These are phyloP conservation scores for Mesitornis unicolor DNA, from an alignment of 2,113 vertebrate genomes.

Conservation along the genomic window DNA sequence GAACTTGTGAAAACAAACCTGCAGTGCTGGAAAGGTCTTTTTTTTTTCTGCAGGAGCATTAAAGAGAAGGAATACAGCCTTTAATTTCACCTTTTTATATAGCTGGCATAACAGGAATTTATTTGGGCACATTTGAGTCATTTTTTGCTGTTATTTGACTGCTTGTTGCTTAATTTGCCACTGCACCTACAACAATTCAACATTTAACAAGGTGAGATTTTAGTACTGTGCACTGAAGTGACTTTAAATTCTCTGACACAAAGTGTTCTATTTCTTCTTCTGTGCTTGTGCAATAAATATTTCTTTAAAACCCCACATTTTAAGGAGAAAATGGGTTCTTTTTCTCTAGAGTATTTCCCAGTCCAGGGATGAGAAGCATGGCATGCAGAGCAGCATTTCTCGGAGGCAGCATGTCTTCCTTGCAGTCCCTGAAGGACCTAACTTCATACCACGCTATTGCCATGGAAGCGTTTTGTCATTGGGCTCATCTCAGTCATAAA, in stretches of 20 bases:
- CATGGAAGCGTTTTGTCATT: not conserved
- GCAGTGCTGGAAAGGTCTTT: not conserved
- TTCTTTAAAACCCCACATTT: not conserved
- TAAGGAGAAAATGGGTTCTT: not conserved
- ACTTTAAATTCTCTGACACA: not conserved
- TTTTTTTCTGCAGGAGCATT: not conserved
- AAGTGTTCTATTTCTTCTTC: not conserved
- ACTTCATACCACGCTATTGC: not conserved
- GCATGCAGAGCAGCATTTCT: not conserved
- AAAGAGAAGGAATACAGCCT: not conserved
- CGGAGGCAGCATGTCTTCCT: not conserved
- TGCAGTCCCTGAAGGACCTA: not conserved
- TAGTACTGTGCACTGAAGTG: not conserved
- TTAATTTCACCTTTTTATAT: not conserved
- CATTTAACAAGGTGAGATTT: not conserved
- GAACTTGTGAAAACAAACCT: not conserved
- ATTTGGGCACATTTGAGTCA: not conserved
- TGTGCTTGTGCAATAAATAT: not conserved
- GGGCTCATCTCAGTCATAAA: not conserved
- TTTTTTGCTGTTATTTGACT: not conserved
- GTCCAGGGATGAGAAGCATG: not conserved
- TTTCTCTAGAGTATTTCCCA: not conserved
- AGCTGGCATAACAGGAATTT: not conserved
- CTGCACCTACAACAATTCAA: not conserved
- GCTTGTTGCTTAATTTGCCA: not conserved